These are phyloP conservation scores for Taxidea taxus DNA, from an alignment of 2,113 vertebrate species.

Conservation along the genomic window DNA sequence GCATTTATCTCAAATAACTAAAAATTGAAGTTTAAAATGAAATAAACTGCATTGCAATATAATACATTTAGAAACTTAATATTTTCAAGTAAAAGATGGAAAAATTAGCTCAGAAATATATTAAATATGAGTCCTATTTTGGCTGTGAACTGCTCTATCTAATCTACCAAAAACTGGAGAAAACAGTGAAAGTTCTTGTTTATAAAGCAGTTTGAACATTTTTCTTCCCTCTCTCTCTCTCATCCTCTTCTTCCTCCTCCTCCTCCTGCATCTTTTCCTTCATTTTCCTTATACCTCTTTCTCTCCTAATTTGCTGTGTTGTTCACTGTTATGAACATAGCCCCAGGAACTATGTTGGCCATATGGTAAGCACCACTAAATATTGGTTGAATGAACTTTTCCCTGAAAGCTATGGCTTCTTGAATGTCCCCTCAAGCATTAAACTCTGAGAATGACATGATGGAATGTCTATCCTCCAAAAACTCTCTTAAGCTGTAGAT, in stretches of 20 bases:
- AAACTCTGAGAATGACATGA: not conserved
- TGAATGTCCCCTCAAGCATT: not conserved
- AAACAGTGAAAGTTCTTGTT: not conserved
- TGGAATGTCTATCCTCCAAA: not conserved
- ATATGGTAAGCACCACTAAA: not conserved
- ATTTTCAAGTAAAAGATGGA: not conserved
- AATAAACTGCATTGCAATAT: not conserved
- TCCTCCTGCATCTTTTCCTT: not conserved
- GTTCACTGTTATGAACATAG: not conserved
- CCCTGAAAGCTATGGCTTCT: not conserved
- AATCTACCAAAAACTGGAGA: not conserved
- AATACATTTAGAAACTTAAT: not conserved
- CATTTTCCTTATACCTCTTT: not conserved
- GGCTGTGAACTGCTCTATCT: not conserved
- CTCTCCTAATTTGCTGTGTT: not conserved
- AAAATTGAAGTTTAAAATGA: not conserved
- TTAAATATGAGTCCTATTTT: not conserved
- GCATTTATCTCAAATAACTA: not conserved
- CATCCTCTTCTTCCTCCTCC: not conserved
- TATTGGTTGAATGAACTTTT: not conserved
- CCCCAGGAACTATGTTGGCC: not conserved
- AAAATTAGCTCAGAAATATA: not conserved
- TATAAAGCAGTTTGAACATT: not conserved
- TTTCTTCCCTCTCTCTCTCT: not conserved
- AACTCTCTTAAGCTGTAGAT: not conserved